phyloP scores from a whole-genome alignment of 2,113 vertebrate genomes.

The Notarius quadriscutis region DNA sequence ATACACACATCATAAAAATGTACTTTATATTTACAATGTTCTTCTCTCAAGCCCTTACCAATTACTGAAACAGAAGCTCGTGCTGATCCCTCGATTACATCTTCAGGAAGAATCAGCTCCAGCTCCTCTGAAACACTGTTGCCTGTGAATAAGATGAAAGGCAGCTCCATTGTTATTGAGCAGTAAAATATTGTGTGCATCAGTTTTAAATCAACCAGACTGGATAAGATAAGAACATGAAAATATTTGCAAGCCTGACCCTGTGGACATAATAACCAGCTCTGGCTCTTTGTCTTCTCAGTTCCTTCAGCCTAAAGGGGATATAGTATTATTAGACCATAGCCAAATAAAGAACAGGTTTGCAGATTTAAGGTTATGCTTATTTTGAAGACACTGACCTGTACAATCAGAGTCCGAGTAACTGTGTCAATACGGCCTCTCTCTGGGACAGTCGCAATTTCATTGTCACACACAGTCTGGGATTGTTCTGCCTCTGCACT shows the following conservation, averaged over 20 bases:
- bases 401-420: slow-evolving; percentile 71
- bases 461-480: no score
- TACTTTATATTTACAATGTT: not conserved
- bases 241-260: slow-evolving; percentile 54
- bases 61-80: slow-evolving; percentile 76
- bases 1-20: not conserved
- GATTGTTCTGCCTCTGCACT: no score
- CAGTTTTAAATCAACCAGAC: not conserved
- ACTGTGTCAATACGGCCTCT: no score
- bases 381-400: slow-evolving; percentile 65
- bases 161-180: not conserved
- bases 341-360: not conserved
- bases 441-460: no score
- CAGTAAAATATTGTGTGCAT: not conserved
- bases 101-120: slow-evolving; percentile 48
- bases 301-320: slow-evolving; percentile 62
- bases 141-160: slow-evolving; percentile 14
- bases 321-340: slow-evolving; percentile 8
- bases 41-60: slow-evolving; percentile 64
- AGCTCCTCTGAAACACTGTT: slow-evolving; percentile 7
- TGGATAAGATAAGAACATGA: not conserved
- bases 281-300: slow-evolving; percentile 60
- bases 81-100: slow-evolving; percentile 69
- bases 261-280: slow-evolving; percentile 69
- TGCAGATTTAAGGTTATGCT: not conserved